Evolutionary conservation across 2,888 invertebrate genomes (phyloP).

Genomic region (Agriopis aurantiaria): DNA sequence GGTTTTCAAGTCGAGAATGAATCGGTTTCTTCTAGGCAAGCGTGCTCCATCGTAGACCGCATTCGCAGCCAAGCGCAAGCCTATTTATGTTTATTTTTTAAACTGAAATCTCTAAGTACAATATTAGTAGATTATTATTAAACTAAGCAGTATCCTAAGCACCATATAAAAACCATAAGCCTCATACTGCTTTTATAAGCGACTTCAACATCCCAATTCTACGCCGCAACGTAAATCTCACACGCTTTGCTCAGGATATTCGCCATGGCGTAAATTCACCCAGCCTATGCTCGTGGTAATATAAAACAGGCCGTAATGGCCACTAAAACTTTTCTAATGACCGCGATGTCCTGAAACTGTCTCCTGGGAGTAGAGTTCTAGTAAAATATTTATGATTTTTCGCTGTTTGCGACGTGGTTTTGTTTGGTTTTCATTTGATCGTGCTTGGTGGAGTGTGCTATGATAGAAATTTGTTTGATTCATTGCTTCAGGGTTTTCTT

Average conservation of each 20-base stretch:
- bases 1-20: too few relatives aligned
- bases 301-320: conserved; percentile 76
- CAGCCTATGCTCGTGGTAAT: conserved; percentile 61
- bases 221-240: conserved; percentile 29
- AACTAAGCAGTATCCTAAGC: too few relatives aligned
- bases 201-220: conserved; percentile 9
- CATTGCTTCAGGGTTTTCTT: conserved; percentile 19
- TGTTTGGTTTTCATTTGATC: conserved; percentile 40
- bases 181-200: conserved; percentile 12
- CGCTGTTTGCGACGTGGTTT: conserved; percentile 43
- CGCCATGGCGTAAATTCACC: conserved; percentile 63
- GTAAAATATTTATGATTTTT: conserved; percentile 71
- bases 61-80: too few relatives aligned
- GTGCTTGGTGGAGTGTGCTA: conserved; percentile 35
- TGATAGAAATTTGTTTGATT: conserved; percentile 35
- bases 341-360: conserved; percentile 75
- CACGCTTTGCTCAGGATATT: conserved; percentile 34
- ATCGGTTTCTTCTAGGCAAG: too few relatives aligned
- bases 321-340: conserved; percentile 81
- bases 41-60: too few relatives aligned
- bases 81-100: too few relatives aligned
- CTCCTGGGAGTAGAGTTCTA: conserved; percentile 69
- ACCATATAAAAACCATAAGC: too few relatives aligned
- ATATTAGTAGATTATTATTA: too few relatives aligned
- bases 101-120: too few relatives aligned